A percentile compares a stretch with the other conserved stretches of the same genome.
phyloP scores from a whole-genome alignment of 2,888 invertebrate species.

The Drosophila niveifrons region DNA sequence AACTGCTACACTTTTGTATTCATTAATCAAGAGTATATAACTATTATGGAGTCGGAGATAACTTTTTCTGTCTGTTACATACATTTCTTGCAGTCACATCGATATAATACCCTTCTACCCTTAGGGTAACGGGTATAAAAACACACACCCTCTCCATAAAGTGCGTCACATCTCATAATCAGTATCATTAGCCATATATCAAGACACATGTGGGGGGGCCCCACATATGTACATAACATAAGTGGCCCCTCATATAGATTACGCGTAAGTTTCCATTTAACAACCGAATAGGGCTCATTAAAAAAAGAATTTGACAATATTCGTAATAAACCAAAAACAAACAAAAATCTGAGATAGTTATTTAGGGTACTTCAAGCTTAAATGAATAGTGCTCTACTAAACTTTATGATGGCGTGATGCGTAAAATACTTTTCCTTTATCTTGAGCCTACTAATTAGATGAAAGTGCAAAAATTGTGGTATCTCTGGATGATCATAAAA shows the following conservation, averaged over 20 bases:
- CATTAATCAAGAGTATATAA: too few species aligned
- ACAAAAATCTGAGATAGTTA: constrained; percentile 1
- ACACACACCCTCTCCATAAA: background rate
- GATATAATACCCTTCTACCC: too few species aligned
- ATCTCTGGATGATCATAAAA: too few species aligned
- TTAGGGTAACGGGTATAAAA: background rate
- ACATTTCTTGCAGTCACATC: too few species aligned
- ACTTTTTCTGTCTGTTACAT: too few species aligned
- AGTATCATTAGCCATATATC: background rate
- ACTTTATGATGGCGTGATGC: background rate
- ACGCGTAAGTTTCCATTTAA: background rate
- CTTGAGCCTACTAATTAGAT: background rate
- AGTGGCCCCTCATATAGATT: background rate
- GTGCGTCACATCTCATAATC: constrained; percentile 15
- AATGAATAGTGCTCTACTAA: background rate
- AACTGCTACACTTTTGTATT: too few species aligned
- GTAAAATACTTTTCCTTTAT: background rate
- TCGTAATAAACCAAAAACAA: background rate
- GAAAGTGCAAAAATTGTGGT: too few species aligned
- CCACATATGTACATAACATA: background rate
- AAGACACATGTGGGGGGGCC: background rate
- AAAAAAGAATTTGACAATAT: background rate
- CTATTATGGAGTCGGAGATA: too few species aligned
- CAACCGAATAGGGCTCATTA: background rate
- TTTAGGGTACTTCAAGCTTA: background rate